These are phyloP conservation scores for Phalacrocorax brasilianus DNA, from an alignment of 2,113 vertebrate genomes.

Conservation along the genomic window DNA sequence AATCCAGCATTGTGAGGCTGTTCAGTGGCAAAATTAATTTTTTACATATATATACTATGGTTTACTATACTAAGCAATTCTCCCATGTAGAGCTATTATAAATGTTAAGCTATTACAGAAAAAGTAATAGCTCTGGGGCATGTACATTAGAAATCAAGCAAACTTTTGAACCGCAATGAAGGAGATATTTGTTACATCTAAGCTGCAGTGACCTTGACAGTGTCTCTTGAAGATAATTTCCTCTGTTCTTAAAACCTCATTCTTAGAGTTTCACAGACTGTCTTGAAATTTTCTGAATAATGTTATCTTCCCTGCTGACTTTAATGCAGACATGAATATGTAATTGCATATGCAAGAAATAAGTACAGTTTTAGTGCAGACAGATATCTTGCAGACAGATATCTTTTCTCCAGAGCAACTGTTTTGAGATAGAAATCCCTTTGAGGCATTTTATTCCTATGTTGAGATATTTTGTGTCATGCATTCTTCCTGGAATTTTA, in stretches of 20 bases:
- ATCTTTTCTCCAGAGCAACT: not conserved
- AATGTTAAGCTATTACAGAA: not conserved
- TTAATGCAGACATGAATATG: not conserved
- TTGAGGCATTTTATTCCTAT: not conserved
- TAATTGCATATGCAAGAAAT: not conserved
- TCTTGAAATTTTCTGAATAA: not conserved
- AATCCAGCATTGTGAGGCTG: not conserved
- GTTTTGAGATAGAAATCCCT: not conserved
- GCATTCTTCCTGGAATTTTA: not conserved
- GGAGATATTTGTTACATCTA: not conserved
- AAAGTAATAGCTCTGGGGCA: not conserved
- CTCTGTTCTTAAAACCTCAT: not conserved
- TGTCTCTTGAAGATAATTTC: not conserved
- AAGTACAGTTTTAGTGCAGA: not conserved
- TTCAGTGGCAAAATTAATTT: not conserved
- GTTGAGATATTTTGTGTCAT: not conserved
- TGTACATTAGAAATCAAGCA: not conserved
- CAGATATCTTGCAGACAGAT: not conserved
- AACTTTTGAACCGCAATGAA: not conserved
- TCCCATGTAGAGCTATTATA: not conserved
- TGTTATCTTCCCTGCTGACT: not conserved
- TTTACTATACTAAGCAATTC: not conserved
- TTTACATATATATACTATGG: not conserved
- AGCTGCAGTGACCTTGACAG: not conserved
- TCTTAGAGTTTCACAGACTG: not conserved